Base-by-base conservation (phyloP, 1,140 invertebrate species). In the Anoplophora glabripennis region DNA sequence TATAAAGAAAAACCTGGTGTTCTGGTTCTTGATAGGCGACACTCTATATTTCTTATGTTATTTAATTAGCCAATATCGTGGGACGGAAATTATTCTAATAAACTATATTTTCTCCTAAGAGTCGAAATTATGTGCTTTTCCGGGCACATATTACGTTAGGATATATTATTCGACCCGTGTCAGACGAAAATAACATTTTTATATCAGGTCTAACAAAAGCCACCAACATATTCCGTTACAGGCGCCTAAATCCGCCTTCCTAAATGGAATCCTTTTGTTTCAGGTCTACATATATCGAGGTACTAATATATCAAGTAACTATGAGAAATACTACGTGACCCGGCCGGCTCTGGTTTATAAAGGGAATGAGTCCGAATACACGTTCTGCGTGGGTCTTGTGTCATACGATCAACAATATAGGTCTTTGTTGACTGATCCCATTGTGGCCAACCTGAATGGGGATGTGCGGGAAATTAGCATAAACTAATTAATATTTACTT, bases 271-370 rank as follows among this genome's bases (percentile, higher is more conserved):
- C 18, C 12, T 35, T 54, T 41, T 45, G 7, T 58, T 63, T 36
- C 45, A 65, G 64, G 66, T 68, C 9, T 67, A 67, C 41, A 63
- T 71, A 4, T 71, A 65, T 46, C 52, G 53, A 12, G 65, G 65
- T 4, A 42, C 51, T 12, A 56, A 64, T 36, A 42, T 65, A 12
- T 54, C 60, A 9, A 51, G 56, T 1, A 59, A 64, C 11, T 61
- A 61, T 33, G 55, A 61, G 38, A 68, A 65, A 12, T 69, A 61
- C 45, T 55, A 58, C 47, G 67, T 68, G 1, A 67, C 63, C 4
- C 55, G 67, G 15, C 67, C 69, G 0, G 61, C 65, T 8, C 60
- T 71, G 38, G 53, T 64, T 5, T 65, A 64, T 36, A 67, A 71
- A 53, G 69, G 69, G n/a, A 64, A 71, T 9, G 55, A 57, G 15